Base-by-base conservation (phyloP, 2,888 invertebrate genomes). In the Drosophila peninsularis region DNA sequence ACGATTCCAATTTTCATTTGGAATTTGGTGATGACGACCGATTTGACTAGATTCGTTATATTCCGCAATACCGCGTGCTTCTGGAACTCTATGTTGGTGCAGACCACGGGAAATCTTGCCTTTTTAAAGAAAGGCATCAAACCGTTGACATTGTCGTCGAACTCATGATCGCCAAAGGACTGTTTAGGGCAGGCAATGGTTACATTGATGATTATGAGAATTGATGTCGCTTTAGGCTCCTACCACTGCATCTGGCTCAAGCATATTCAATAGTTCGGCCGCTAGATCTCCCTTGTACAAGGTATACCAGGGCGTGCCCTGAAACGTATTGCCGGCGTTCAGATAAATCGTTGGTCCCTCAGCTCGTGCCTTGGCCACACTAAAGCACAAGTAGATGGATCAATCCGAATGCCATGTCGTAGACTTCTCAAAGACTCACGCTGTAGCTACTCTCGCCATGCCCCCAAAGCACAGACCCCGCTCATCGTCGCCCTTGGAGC, bases 301-400 rank as follows among this genome's bases (percentile, higher is more conserved):
- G 5, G 95, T 95, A 92, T 95, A 98, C 96, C 96, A 97, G 0
- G 95, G 93, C 0, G 96, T 96, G 0, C 98, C 98, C 14, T 96
- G 96, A 91, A 95, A 98, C 2, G 96, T 96, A 91, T 98, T 98
- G 0, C 98, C 98, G 0, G 96, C 98, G 88, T 97, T 97, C 14
- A 98, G 93, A 87, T 96, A 97, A 2, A 98, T 3, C 7, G 75
- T 64, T 2, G 44, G 19, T 9, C 60, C 64, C 5, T 53, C 27
- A 6, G 57, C 47, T 19, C 78, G 64, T 0, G 42, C 52, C 9
- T 55, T 27, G 0, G 52, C 34, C 7, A 81, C n/a, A 5, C 81
- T 81, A 7, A 27, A 45, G 13, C 7, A 10, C 14, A 11, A 11
- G 19, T 7, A 44, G 14, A n/a, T 50, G 10, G 10, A 21, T 34